A percentile compares a stretch with the other conserved stretches of the same genome.
Evolutionary conservation across 2,888 invertebrate genomes (phyloP).

Genomic region (Oligia strigilis): DNA sequence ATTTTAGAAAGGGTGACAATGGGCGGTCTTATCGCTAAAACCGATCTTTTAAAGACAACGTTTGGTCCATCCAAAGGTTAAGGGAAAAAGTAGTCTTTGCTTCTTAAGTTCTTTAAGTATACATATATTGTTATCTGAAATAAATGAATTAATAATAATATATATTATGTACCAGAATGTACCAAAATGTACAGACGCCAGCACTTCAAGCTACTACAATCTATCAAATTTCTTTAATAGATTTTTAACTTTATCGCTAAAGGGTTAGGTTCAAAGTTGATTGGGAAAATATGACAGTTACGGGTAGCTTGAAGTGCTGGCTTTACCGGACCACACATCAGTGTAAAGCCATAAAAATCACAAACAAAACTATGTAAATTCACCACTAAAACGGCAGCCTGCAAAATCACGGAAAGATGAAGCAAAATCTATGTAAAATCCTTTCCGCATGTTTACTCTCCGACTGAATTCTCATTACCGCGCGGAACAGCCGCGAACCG

Average conservation of each 20-base stretch:
- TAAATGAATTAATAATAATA: too few relatives aligned
- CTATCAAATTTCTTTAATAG: too few relatives aligned
- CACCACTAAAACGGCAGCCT: neutral
- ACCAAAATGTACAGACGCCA: neutral
- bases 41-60: neutral
- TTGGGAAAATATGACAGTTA: too few relatives aligned
- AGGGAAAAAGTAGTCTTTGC: neutral
- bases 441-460: conserved; percentile 11
- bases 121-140: neutral
- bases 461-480: conserved; percentile 40
- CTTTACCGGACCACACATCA: too few relatives aligned
- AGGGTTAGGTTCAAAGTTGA: too few relatives aligned
- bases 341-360: neutral
- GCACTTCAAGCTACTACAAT: too few relatives aligned
- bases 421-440: conserved; percentile 1
- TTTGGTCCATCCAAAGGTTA: too few relatives aligned
- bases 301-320: too few relatives aligned
- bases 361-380: neutral
- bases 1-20: neutral
- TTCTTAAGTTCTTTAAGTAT: neutral
- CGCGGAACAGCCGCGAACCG: conserved; percentile 9
- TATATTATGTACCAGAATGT: neutral
- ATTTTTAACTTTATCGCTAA: too few relatives aligned
- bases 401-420: neutral
- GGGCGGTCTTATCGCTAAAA: neutral